Percentiles rank a stretch among this genome's conserved stretches.
phyloP scores from a whole-genome alignment of 2,888 invertebrate genomes.

The Megalurothrips usitatus region DNA sequence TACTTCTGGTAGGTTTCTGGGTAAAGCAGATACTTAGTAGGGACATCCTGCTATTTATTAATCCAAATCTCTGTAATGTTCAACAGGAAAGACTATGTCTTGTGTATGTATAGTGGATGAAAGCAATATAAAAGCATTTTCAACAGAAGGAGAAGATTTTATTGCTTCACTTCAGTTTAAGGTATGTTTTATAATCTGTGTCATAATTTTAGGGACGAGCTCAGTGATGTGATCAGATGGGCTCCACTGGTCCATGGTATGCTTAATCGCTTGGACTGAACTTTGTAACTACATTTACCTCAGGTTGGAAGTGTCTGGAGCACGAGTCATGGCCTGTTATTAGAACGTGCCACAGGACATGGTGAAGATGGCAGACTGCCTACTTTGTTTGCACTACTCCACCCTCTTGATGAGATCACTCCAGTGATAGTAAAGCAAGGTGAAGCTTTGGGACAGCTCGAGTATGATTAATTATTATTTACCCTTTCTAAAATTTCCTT shows the following conservation, averaged over 20 bases:
- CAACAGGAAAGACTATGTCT: conserved; percentile 36
- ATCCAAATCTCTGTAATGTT: background rate
- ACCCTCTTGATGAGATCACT: conserved; percentile 86
- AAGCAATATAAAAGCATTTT: conserved; percentile 71
- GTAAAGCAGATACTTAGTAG: conserved; percentile 42
- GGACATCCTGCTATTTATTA: conserved; percentile 5
- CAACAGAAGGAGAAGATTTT: conserved; percentile 76
- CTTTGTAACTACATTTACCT: conserved; percentile 44
- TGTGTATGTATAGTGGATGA: conserved; percentile 71
- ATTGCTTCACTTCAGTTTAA: conserved; percentile 70
- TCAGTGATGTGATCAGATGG: background rate
- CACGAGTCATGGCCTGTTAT: conserved; percentile 76
- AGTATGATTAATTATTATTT: background rate
- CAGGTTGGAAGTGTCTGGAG: conserved; percentile 79
- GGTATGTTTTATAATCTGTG: conserved; percentile 43
- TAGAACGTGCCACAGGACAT: conserved; percentile 59
- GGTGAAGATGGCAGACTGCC: conserved; percentile 52
- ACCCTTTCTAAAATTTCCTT: conserved; percentile 11
- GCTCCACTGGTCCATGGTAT: no score
- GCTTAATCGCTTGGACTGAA: conserved; percentile 29
- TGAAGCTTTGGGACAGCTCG: background rate
- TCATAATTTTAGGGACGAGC: background rate
- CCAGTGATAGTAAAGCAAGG: conserved; percentile 71
- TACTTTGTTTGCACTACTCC: conserved; percentile 77
- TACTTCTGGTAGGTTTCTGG: conserved; percentile 43